Conservation (phyloP, 1,140 invertebrate genomes). For the Drosophila hydei region DNA sequence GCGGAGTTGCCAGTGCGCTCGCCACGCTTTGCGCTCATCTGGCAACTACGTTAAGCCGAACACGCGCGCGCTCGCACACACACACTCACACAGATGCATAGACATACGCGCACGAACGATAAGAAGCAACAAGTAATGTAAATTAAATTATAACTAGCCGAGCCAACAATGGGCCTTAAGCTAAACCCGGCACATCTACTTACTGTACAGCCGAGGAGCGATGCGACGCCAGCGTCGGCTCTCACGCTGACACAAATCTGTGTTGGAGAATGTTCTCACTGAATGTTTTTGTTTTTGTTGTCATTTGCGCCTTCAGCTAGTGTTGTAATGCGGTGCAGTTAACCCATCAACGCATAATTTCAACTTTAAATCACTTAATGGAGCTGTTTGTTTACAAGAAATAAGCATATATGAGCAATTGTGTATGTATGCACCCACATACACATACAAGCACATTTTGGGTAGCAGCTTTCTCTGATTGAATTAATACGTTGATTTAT, state of each 20-base stretch:
- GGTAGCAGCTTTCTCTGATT: constrained; percentile 62
- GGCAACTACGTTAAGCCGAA: constrained; percentile 53
- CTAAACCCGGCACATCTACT: constrained; percentile 44
- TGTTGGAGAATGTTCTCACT: constrained; percentile 24
- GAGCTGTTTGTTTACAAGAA: constrained; percentile 66
- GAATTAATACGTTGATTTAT: constrained; percentile 79
- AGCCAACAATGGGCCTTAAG: constrained; percentile 69
- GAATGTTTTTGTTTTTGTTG: background rate
- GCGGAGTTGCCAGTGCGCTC: constrained; percentile 58
- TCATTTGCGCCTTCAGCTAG: constrained; percentile 15
- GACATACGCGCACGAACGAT: constrained; percentile 33
- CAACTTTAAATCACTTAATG: constrained; percentile 79
- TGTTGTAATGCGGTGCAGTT: constrained; percentile 51
- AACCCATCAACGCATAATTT: constrained; percentile 55
- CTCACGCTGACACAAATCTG: constrained; percentile 53
- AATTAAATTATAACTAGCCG: constrained; percentile 79
- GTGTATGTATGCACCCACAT: background rate
- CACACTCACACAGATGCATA: constrained; percentile 11
- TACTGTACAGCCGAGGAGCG: constrained; percentile 14
- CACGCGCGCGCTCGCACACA: constrained; percentile 3
- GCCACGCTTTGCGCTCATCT: constrained; percentile 22
- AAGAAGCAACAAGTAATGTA: constrained; percentile 61
- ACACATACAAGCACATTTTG: constrained; percentile 49
- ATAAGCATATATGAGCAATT: background rate
- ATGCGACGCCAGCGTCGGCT: constrained; percentile 7